Evolutionary conservation across 2,113 vertebrate genomes (phyloP).

Genomic region (Syngnathus scovelli): DNA sequence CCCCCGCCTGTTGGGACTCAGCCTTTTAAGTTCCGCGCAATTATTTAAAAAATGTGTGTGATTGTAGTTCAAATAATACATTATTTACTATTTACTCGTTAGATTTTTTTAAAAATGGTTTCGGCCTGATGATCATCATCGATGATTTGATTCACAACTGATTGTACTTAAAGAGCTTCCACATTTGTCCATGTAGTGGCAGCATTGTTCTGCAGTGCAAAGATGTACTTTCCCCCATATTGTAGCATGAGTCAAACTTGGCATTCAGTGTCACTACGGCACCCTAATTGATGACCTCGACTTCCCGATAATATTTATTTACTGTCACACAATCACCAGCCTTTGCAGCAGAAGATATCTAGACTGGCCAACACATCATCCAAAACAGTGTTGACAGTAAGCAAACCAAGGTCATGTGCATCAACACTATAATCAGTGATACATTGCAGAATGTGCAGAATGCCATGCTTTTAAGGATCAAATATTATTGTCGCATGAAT

Average conservation of each 20-base stretch:
- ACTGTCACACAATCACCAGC: neutral
- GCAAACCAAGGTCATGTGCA: neutral
- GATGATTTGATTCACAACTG: neutral
- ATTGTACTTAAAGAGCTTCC: neutral
- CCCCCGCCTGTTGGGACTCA: neutral
- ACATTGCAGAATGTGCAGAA: neutral
- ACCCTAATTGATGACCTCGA: neutral
- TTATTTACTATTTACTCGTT: neutral
- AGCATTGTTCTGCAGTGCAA: conserved; percentile 20
- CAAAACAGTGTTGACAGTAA: neutral
- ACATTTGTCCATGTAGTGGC: conserved; percentile 29
- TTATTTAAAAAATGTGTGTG: neutral
- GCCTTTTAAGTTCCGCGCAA: neutral
- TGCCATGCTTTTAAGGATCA: neutral
- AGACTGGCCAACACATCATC: neutral
- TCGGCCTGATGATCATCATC: neutral
- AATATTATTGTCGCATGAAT: neutral
- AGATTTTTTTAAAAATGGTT: neutral
- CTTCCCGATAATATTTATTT: neutral
- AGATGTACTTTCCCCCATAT: neutral
- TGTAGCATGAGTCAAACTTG: neutral
- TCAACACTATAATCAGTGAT: neutral
- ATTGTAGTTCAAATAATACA: neutral
- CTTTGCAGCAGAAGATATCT: neutral
- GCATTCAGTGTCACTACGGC: neutral